These are phyloP conservation scores for Agapornis canus DNA, from an alignment of 2,797 vertebrate genomes.

Conservation along the genomic window DNA sequence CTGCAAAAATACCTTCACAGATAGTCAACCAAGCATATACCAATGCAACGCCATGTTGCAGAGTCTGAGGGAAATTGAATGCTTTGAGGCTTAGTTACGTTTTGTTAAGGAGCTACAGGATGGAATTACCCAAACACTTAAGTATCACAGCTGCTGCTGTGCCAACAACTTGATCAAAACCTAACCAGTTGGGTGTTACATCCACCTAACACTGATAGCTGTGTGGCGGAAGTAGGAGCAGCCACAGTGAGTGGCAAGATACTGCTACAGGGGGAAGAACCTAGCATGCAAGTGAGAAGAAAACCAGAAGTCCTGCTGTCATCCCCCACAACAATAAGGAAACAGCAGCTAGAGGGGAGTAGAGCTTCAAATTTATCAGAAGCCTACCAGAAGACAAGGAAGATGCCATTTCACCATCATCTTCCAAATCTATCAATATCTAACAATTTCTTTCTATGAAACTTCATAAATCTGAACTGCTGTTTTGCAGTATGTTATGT, in stretches of 20 bases:
- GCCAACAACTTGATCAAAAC: accelerated
- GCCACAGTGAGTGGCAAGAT: neutral
- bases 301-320: neutral
- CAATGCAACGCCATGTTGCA: neutral
- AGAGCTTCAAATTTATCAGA: slow-evolving; percentile 49
- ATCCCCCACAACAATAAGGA: neutral
- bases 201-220: neutral
- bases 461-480: neutral
- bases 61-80: neutral
- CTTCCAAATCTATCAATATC: neutral
- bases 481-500: neutral
- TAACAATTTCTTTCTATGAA: neutral
- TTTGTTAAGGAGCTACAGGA: neutral
- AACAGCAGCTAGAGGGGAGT: slow-evolving; percentile 58
- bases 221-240: neutral
- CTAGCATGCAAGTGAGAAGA: neutral
- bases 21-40: neutral
- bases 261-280: neutral
- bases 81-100: neutral
- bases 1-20: neutral
- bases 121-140: neutral
- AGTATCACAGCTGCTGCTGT: neutral
- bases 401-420: neutral
- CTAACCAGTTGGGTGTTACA: neutral
- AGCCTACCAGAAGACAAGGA: neutral